Conservation (phyloP, 2,113 vertebrate genomes). For the Chaetorhynchus papuensis region DNA sequence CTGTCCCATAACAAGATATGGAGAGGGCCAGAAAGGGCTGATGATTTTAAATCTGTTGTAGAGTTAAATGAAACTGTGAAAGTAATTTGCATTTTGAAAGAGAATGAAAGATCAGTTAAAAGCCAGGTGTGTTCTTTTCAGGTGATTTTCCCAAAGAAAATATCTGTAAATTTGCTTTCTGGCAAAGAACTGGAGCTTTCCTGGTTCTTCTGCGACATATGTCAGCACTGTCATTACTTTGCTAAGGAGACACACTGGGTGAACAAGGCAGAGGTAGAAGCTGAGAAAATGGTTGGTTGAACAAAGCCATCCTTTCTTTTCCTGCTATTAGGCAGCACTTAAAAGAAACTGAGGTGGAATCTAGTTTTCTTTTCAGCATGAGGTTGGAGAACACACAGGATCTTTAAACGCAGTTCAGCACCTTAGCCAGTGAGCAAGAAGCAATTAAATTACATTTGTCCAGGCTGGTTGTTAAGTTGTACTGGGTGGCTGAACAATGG, state of each 20-base stretch:
- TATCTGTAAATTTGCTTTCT: background rate
- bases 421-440: constrained; percentile 49
- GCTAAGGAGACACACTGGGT: background rate
- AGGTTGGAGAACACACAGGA: constrained; percentile 41
- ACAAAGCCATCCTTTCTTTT: constrained; percentile 43
- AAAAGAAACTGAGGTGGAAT: constrained; percentile 46
- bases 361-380: constrained; percentile 44
- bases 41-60: background rate
- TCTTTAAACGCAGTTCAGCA: constrained; percentile 57
- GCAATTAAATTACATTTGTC: constrained; percentile 61
- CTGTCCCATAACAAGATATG: background rate
- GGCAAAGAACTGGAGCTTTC: background rate
- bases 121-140: background rate
- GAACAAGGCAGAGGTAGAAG: constrained; percentile 6
- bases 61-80: background rate
- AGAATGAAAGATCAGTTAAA: background rate
- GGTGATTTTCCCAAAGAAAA: background rate
- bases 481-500: constrained; percentile 45
- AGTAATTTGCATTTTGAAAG: background rate
- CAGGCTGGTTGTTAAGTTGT: constrained; percentile 37
- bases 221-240: constrained; percentile 6
- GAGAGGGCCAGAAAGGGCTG: background rate
- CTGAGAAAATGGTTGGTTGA: constrained; percentile 26
- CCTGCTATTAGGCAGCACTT: constrained; percentile 35
- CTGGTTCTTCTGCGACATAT: background rate